Conservation (phyloP, 2,113 vertebrate genomes). For the Sinocyclocheilus anshuiensis region DNA sequence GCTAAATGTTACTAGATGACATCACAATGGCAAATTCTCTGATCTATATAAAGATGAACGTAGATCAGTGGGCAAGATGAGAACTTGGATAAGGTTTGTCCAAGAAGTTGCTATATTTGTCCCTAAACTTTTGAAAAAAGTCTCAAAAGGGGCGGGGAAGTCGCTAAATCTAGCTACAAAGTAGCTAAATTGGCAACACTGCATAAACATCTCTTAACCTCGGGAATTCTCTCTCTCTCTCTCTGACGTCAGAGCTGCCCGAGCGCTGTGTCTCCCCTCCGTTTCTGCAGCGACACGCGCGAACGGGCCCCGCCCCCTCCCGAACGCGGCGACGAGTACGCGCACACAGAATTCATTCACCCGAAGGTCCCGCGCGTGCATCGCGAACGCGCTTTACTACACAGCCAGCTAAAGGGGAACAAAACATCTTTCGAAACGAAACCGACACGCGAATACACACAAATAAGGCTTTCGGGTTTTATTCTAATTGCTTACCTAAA, state of each 20-base stretch:
- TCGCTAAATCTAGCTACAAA: too few relatives aligned
- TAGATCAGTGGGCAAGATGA: too few relatives aligned
- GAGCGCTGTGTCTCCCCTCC: conserved; percentile 20
- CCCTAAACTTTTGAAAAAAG: too few relatives aligned
- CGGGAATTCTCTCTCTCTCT: conserved; percentile 41
- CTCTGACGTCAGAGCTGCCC: conserved; percentile 38
- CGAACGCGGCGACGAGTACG: conserved; percentile 52
- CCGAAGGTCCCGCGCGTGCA: conserved; percentile 60
- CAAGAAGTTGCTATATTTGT: too few relatives aligned
- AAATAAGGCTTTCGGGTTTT: background rate
- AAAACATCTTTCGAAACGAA: conserved; percentile 29
- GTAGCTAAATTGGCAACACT: too few relatives aligned
- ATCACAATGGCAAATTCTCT: too few relatives aligned
- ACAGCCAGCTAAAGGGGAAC: conserved; percentile 31
- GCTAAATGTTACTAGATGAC: too few relatives aligned
- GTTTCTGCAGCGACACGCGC: conserved; percentile 49
- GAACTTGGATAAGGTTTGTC: too few relatives aligned
- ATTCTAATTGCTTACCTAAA: background rate
- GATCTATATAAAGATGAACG: too few relatives aligned
- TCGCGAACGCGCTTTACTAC: conserved; percentile 68
- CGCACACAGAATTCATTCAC: conserved; percentile 67
- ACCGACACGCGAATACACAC: background rate
- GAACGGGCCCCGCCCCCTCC: background rate
- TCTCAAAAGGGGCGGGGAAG: too few relatives aligned
- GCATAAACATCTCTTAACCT: conserved; percentile 28